Base-by-base conservation (phyloP, 2,113 vertebrate species). In the Syrmaticus mikado region DNA sequence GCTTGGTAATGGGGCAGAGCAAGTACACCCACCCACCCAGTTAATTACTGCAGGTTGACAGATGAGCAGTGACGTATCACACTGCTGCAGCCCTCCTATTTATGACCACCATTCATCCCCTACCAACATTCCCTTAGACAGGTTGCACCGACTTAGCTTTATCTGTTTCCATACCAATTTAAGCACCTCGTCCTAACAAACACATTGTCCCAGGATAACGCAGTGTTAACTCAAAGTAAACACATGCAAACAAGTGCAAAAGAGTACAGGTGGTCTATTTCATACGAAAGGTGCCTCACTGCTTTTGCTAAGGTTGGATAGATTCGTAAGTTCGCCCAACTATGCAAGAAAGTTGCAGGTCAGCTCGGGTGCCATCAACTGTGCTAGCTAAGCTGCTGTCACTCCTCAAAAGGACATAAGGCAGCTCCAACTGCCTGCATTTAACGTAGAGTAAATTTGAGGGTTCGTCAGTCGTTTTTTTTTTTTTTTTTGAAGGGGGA, bases 301-400 rank as follows among this genome's bases (percentile, higher is more conserved):
- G 71, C 79, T 85, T 96, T 84, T 88, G 65, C 85, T n/a, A 75
- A 81, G 86, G 76, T 57, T 83, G 79, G 41, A 20, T 34, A 75
- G 68, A 71, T 64, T 64, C 88, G 84, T 62, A 67, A 75, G 90
- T 65, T 71, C 41, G 46, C 78, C 85, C 66, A 72, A 66, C 87
- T 85, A 8, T 4, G 14, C 62, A 92, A 85, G 62, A 82, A 82
- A 92, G 89, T 7, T 91, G 43, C 84, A 87, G 89, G 82, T 91
- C 89, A 92, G 78, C 67, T 61, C 55, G 87, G 85, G 74, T 92
- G 87, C 61, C 84, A 82, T 52, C 61, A 72, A 81, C 74, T 6
- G 67, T 20, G 74, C 57, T 21, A 48, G 55, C 34, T 25, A 78
- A 70, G 70, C 65, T 90, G 61, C 61, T 64, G 72, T 50, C 1